Percentiles rank a stretch among this genome's conserved stretches.
phyloP scores from a whole-genome alignment of 2,797 vertebrate genomes.

The Potorous gilbertii region DNA sequence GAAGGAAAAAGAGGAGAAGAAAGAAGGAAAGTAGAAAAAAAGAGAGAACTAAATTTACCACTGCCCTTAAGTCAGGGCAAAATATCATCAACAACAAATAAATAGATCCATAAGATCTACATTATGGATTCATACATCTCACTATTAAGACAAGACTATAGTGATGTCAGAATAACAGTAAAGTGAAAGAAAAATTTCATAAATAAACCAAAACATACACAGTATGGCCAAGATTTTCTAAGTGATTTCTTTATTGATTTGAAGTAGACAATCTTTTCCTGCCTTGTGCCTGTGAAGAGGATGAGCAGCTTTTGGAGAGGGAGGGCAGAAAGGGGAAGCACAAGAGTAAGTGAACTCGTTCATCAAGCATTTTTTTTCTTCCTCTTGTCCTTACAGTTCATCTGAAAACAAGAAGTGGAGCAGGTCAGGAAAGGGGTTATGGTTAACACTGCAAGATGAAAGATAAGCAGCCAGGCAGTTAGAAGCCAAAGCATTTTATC shows the following conservation, averaged over 20 bases:
- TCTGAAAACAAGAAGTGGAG: constrained; percentile 84
- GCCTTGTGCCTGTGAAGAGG: constrained; percentile 34
- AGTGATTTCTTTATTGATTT: constrained; percentile 69
- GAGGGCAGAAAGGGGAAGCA: constrained; percentile 21
- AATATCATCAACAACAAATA: constrained; percentile 3
- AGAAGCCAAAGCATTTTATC: constrained; percentile 87
- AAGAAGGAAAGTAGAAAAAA: neutral
- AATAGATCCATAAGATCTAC: neutral
- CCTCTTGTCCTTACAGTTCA: constrained; percentile 69
- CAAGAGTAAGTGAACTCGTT: constrained; percentile 62
- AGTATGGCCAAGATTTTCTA: neutral
- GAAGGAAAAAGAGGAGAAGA: neutral
- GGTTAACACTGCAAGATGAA: constrained; percentile 83
- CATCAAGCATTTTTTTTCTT: constrained; percentile 62
- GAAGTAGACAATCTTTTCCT: constrained; percentile 56
- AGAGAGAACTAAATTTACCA: neutral
- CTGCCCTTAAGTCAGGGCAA: neutral
- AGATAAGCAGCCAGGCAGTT: constrained; percentile 88
- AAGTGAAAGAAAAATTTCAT: constrained; percentile 29
- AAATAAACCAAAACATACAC: constrained; percentile 33
- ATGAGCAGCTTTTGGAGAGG: constrained; percentile 60
- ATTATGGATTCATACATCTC: neutral
- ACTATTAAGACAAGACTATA: neutral
- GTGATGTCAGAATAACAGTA: neutral
- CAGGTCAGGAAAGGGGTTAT: constrained; percentile 84